Base-by-base conservation (phyloP, 2,113 vertebrate genomes). In the Xiphorhynchus elegans region DNA sequence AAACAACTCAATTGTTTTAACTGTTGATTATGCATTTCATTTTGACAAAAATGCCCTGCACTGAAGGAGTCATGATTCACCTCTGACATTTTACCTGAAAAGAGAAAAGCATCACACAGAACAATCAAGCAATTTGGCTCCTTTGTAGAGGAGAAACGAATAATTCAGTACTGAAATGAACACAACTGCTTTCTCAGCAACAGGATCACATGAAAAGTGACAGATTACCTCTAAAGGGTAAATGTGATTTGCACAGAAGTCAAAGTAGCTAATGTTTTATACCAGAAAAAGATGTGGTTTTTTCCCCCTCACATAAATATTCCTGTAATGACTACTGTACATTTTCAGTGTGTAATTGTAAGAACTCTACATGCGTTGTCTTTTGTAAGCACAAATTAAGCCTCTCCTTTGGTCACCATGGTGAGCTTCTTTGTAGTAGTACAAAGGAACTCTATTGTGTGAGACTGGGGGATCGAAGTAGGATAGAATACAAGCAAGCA, bases 1-100 rank as follows among this genome's bases (percentile, higher is more conserved):
- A 93, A 93, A 94, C 29, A 89, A 33, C 39, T 88, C 68, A 76
- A 89, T 93, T 95, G 55, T 86, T 97, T 94, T 94, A 97, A 91
- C 19, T 96, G 72, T 93, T 93, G 75, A 93, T 95, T 92, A 88
- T 89, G 76, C 29, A 55, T 91, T 95, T 96, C 11, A 81, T 83
- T 96, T 46, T 89, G 77, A 96, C 84, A 91, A 89, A 92, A 90
- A 91, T 74, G 44, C 17, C 5, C 49, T 89, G 18, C 39, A 87
- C 21, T 89, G 50, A 50, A 39, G 59, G 46, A 86, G 25, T 68
- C 9, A 63, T 91, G 37, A 95, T 96, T 94, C 63, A 94, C 16
- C 42, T 95, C 81, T 95, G 52, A 17, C 35, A 70, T 94, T 97
- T 94, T 73, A 84, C 28, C 73, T 76, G n/a, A 46, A 92, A 96